Evolutionary conservation across 2,113 vertebrate species (phyloP), one percentile per base, ranked within the genome.

Genomic region (Octodon degus): DNA sequence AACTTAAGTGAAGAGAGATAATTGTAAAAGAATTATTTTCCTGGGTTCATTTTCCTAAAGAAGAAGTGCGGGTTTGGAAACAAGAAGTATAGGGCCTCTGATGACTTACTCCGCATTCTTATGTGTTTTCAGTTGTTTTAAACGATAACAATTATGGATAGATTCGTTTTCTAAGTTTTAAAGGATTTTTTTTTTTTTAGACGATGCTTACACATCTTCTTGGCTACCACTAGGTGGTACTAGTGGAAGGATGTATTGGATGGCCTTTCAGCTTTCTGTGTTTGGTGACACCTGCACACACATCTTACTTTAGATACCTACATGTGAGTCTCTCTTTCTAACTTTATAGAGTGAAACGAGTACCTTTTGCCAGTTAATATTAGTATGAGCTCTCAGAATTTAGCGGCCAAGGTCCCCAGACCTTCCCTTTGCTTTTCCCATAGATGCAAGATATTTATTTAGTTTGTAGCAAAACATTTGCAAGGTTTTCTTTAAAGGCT

Each of bases 171-270:
- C 58, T 74, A 37, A 8, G 58, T 60, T 96, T 94, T 53, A 79
- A 72, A 86, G 55, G n/a, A 47, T 22, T 86, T 95, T 96, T 95
- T 96, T 95, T 96, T 87, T 16, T 1, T 50, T 13, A n/a, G 68
- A 86, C 85, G 25, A 91, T 87, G 53, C 37, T 95, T 70, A 93
- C 63, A 86, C 53, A 89, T 90, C 86, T 68, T 96, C 53, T 85
- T 92, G 79, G 62, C 62, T 80, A 85, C 93, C 97, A 94, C 97
- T 90, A 98, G 97, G 96, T 96, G 97, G 95, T 94, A 98, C 95
- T 96, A 86, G 93, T 83, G 37, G 67, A 67, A 96, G 95, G 74
- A 98, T 68, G 89, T 90, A 96, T 0, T n/a, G 27, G n/a, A 63
- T 12, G 47, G 81, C 72, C 79, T 84, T 55, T 34, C 25, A 27